Percentiles rank a stretch among this genome's conserved stretches.
These are phyloP conservation scores for Cheilinus undulatus DNA, from an alignment of 2,113 vertebrate species.

Conservation along the genomic window DNA sequence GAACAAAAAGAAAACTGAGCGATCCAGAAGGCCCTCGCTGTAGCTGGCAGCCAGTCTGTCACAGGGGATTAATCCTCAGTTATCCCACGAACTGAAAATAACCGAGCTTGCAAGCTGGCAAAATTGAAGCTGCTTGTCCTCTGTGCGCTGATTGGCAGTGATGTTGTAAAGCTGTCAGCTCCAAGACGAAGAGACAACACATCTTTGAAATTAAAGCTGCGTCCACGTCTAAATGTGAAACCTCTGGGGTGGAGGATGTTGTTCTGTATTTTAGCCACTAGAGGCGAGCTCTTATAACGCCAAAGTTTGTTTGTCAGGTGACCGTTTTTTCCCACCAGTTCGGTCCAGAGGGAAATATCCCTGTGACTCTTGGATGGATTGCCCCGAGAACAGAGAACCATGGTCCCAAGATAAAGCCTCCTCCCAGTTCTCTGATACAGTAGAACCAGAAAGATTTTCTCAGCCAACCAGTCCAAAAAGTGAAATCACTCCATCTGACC, in stretches of 20 bases:
- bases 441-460: too few relatives aligned
- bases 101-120: slow-evolving; percentile 63
- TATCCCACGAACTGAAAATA: slow-evolving; percentile 73
- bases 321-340: neutral
- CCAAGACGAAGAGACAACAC: slow-evolving; percentile 51
- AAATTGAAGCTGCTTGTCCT: slow-evolving; percentile 59
- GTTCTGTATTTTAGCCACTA: slow-evolving; percentile 13
- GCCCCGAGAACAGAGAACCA: slow-evolving; percentile 7
- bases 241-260: slow-evolving; percentile 28
- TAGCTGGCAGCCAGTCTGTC: slow-evolving; percentile 29
- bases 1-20: slow-evolving; percentile 49
- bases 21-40: slow-evolving; percentile 15
- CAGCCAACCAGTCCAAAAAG: too few relatives aligned
- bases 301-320: neutral
- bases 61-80: slow-evolving; percentile 37
- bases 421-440: too few relatives aligned
- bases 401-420: too few relatives aligned
- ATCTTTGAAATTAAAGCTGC: slow-evolving; percentile 44
- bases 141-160: slow-evolving; percentile 27
- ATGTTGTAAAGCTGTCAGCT: slow-evolving; percentile 57
- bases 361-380: neutral
- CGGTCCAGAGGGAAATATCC: neutral
- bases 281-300: neutral
- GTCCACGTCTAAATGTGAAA: slow-evolving; percentile 45
- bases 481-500: too few relatives aligned